Conservation (phyloP, 2,797 vertebrate genomes). For the Babyrousa celebensis region DNA sequence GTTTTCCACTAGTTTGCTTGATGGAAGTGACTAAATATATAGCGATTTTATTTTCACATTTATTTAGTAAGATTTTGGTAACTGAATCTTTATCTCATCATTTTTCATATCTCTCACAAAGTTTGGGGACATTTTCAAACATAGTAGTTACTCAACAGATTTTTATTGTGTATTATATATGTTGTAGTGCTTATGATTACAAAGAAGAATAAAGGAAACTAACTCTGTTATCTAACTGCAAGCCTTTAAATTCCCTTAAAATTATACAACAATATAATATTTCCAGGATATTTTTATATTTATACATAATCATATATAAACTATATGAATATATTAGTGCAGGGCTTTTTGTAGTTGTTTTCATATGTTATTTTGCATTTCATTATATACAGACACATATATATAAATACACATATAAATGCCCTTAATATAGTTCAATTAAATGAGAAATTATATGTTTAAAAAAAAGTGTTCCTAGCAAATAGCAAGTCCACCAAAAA, state of each 20-base stretch:
- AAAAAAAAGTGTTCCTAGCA: not conserved
- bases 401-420: not conserved
- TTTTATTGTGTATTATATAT: not conserved
- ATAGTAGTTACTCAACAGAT: not conserved
- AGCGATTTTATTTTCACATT: not conserved
- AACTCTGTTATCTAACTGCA: not conserved
- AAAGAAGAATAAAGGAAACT: not conserved
- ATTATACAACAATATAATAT: not conserved
- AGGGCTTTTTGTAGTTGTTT: not conserved
- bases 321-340: conserved; percentile 50
- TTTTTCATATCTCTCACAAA: not conserved
- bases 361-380: not conserved
- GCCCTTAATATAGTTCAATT: not conserved
- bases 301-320: not conserved
- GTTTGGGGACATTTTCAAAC: not conserved
- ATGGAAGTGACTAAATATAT: not conserved
- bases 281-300: not conserved
- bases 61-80: not conserved
- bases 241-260: not conserved
- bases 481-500: not conserved
- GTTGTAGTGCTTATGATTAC: not conserved
- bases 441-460: not conserved
- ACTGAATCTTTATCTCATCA: not conserved
- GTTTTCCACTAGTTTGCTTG: not conserved
- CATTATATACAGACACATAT: not conserved